These are phyloP conservation scores for Trichopria drosophilae DNA, from an alignment of 2,888 invertebrate genomes.

Conservation along the genomic window DNA sequence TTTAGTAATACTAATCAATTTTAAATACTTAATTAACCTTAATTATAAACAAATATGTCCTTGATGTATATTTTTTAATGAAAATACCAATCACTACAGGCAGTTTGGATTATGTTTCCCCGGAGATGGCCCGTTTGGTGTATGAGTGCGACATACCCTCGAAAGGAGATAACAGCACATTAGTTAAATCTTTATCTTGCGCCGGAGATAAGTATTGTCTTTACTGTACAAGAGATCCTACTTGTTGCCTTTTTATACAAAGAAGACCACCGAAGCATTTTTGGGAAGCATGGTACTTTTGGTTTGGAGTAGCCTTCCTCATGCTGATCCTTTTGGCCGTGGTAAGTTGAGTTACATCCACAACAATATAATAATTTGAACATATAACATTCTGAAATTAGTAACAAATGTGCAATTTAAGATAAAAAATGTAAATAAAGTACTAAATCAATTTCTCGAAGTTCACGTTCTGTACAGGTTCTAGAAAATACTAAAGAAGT, in stretches of 20 bases:
- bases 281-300: conserved; percentile 55
- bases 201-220: conserved; percentile 47
- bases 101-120: too few species aligned
- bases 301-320: conserved; percentile 50
- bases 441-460: too few species aligned
- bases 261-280: conserved; percentile 48
- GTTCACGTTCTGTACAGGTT: too few species aligned
- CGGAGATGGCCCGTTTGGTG: conserved; percentile 44
- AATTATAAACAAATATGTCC: not conserved
- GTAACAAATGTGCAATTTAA: too few species aligned
- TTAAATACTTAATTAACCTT: not conserved
- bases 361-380: too few species aligned
- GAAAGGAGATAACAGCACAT: conserved; percentile 32
- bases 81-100: too few species aligned
- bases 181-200: conserved; percentile 33
- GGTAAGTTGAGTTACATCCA: too few species aligned
- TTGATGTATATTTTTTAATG: not conserved
- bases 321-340: conserved; percentile 48
- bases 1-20: not conserved
- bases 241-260: conserved; percentile 50
- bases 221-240: conserved; percentile 49
- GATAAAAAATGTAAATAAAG: too few species aligned
- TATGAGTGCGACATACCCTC: conserved; percentile 46
- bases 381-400: too few species aligned
- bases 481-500: too few species aligned